Base-by-base conservation (phyloP, 1,140 invertebrate genomes). In the Matsumurasca onukii region DNA sequence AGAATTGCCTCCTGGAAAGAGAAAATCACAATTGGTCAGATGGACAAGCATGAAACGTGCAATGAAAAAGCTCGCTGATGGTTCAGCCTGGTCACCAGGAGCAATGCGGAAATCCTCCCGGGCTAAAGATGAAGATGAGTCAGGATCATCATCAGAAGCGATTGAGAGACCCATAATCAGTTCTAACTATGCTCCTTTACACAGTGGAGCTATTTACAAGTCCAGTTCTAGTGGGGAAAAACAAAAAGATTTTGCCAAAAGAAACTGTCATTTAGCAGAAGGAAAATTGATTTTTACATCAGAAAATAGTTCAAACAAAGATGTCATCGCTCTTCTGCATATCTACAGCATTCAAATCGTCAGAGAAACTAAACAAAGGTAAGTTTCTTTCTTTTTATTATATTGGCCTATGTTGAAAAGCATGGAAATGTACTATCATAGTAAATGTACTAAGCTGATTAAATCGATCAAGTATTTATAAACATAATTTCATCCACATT, bases 311-410 rank as follows among this genome's bases (percentile, higher is more conserved):
- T 79, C 80, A 0, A 69, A 78, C 20, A 86, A 86, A 71, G 87
- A 89, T 75, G 74, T 81, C 45, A 82, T 88, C 73, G 76, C 82
- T 5, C 76, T 88, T 39, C 80, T 85, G 5, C 77, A 75, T 31
- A 81, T 87, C 20, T 79, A 87, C 2, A 88, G 86, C 70, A 75
- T 89, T 67, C 86, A 88, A 77, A 79, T 85, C 66, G 79, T 88
- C 29, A 82, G 83, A 73, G 86, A 88, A 73, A 80, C 82, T 63
- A 87, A 87, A 76, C 82, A 80, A 25, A 85, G 80, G 65, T 83
- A 82, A 68, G 82, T 79, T 77, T n/a, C n/a, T n/a, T n/a, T n/a
- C n/a, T n/a, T n/a, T n/a, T n/a, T n/a, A n/a, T n/a, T n/a, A n/a
- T n/a, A n/a, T n/a, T n/a, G n/a, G n/a, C n/a, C n/a, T n/a, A n/a